Conservation (phyloP, 2,797 vertebrate species). For the Argyrosomus regius region DNA sequence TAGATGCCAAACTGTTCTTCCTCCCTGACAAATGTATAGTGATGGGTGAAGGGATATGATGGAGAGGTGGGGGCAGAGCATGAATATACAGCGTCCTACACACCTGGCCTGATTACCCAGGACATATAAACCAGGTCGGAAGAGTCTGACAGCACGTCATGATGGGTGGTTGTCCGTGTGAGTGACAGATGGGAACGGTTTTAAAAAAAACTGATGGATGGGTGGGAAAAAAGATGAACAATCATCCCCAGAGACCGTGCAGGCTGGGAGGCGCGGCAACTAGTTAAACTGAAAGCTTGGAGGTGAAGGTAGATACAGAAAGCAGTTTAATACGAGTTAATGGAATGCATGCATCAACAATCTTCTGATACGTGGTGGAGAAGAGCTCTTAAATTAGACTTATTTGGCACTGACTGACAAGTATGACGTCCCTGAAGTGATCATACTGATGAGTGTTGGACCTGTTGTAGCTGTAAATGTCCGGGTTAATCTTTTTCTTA, state of each 20-base stretch:
- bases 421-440: neutral
- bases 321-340: conserved; percentile 2
- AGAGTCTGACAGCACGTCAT: conserved; percentile 38
- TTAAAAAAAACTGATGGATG: conserved; percentile 38
- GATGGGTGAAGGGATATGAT: conserved; percentile 31
- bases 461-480: neutral
- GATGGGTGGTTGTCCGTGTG: conserved; percentile 55
- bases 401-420: neutral
- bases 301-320: conserved; percentile 3
- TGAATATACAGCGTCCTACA: conserved; percentile 47
- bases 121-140: conserved; percentile 51
- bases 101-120: conserved; percentile 54
- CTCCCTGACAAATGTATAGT: conserved; percentile 15
- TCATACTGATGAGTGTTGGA: neutral
- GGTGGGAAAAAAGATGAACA: conserved; percentile 35
- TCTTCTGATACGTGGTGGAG: neutral
- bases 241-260: conserved; percentile 19
- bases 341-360: neutral
- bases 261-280: conserved; percentile 29
- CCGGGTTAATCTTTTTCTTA: neutral
- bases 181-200: conserved; percentile 57
- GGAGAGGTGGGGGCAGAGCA: conserved; percentile 26
- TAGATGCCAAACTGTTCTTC: conserved; percentile 17
- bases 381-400: neutral
- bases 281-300: conserved; percentile 21